These are phyloP conservation scores for Rotaria sp. DNA, from an alignment of 2,888 invertebrate species.

Conservation along the genomic window DNA sequence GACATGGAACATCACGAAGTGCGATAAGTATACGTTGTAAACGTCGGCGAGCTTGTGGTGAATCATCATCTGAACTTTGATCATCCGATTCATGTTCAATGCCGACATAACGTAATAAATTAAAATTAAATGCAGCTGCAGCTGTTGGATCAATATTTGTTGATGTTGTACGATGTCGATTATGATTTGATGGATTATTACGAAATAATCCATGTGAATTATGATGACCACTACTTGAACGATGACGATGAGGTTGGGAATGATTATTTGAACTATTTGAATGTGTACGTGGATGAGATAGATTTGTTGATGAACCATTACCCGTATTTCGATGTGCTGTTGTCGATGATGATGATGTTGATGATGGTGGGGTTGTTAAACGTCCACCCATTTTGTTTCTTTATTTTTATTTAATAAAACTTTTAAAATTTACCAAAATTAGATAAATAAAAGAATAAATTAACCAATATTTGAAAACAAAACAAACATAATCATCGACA, in stretches of 20 bases:
- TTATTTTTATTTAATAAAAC: too few relatives aligned
- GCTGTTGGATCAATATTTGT: not conserved
- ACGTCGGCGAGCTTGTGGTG: not conserved
- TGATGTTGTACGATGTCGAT: not conserved
- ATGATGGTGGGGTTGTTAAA: not conserved
- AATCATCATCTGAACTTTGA: conserved; percentile 16
- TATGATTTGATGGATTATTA: not conserved
- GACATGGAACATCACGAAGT: conserved; percentile 77
- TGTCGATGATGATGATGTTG: not conserved
- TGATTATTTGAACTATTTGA: conserved; percentile 1
- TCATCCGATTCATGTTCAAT: not conserved
- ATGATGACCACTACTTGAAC: conserved; percentile 1
- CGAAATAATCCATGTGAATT: not conserved
- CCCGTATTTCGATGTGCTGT: not conserved
- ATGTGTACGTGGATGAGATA: not conserved
- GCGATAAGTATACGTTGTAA: conserved; percentile 3
- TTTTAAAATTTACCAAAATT: not conserved
- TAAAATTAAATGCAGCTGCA: not conserved
- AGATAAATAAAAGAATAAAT: not conserved
- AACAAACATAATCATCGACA: not conserved
- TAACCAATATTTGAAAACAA: not conserved
- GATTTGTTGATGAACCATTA: not conserved
- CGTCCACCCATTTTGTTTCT: not conserved
- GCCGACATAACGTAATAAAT: conserved; percentile 10
- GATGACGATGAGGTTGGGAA: not conserved